Evolutionary conservation across 2,113 vertebrate genomes (phyloP), one percentile per base, ranked within the genome.

Genomic region (Plotosus lineatus): DNA sequence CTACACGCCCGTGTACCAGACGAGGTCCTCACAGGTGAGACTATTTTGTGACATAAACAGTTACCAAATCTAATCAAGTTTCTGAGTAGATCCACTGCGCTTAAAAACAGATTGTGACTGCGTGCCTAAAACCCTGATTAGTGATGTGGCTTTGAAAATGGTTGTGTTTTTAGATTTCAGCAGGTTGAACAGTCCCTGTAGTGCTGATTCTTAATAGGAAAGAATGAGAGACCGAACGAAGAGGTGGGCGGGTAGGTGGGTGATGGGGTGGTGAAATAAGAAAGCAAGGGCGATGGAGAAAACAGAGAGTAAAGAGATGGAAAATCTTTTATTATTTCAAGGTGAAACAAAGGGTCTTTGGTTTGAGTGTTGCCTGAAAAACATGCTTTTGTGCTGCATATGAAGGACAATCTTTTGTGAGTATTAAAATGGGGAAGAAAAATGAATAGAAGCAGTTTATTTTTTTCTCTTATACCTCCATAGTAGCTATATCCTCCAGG

Each of bases 401-500:
- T 31, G 80, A 76, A 82, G 80, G 80, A 82, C 61, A 46, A 55
- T 46, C 26, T 60, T 11, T 58, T 82, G 73, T 77, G 61, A 28
- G 17, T 4, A 17, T 75, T n/a, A 60, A 33, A 58, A 44, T 26
- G 17, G 31, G n/a, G 48, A n/a, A 14, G 31, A 42, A 40, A 61
- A 80, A 50, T 48, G 4, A 73, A 73, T 15, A 66, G 4, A 81
- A n/a, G 33, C 55, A 31, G 44, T 21, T 1, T 50, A 56, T 36
- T 38, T 23, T 72, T 56, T 6, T 1, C 42, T 50, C 17, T 40
- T 86, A 91, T 94, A 99, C 97, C 97, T 95, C 96, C 97, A 1
- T 98, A 99, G 89, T 98, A 98, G 1, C 95, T 95, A 85, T 98
- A 99, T 12, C 95, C 95, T 5, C 95, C 95, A 3, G 97, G 95